Evolutionary conservation across 2,113 vertebrate genomes (phyloP).

Genomic region (Phalacrocorax aristotelis): DNA sequence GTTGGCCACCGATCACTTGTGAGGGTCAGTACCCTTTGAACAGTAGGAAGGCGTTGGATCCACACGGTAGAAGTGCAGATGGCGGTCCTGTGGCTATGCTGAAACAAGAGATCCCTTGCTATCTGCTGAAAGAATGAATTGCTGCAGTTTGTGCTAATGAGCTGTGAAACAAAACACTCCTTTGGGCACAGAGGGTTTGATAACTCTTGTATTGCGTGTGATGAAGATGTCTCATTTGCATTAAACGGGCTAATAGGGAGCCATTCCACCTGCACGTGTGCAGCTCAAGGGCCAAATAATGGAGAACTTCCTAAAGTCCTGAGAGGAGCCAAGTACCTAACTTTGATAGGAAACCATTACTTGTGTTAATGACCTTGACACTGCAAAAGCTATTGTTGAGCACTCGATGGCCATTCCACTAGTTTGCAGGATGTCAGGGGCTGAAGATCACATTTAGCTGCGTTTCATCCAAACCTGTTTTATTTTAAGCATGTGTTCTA

Average conservation of each 20-base stretch:
- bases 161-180: neutral
- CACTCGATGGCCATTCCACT: neutral
- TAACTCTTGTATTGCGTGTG: neutral
- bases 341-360: neutral
- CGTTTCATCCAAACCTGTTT: neutral
- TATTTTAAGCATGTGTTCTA: neutral
- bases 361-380: slow-evolving; percentile 18
- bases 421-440: neutral
- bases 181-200: neutral
- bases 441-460: neutral
- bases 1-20: neutral
- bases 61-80: neutral
- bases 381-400: neutral
- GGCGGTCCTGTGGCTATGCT: neutral
- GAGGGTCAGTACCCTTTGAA: too few species aligned
- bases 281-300: neutral
- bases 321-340: neutral
- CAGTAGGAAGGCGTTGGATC: neutral
- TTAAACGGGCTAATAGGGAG: neutral
- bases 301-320: neutral
- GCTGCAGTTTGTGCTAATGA: neutral
- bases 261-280: neutral
- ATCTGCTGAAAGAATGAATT: neutral
- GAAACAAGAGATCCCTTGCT: neutral
- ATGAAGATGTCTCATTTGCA: neutral